These are phyloP conservation scores for Emydoidea blandingii DNA, from an alignment of 2,797 vertebrate species.

Conservation along the genomic window DNA sequence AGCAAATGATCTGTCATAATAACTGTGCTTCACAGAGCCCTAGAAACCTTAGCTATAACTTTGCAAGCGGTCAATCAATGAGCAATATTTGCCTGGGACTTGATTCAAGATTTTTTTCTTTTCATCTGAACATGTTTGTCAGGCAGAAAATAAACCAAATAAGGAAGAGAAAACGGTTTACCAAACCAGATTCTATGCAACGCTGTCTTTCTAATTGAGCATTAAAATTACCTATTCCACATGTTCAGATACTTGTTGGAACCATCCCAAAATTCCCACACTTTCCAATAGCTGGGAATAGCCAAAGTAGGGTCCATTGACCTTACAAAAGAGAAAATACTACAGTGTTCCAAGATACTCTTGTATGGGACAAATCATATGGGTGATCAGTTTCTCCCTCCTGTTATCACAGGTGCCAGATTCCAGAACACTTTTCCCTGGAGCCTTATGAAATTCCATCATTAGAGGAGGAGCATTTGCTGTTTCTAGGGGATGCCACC, in stretches of 20 bases:
- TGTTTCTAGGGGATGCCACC: neutral
- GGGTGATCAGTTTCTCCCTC: accelerated
- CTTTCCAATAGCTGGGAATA: neutral
- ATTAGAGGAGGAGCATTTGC: neutral
- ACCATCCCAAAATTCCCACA: neutral
- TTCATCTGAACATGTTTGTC: neutral
- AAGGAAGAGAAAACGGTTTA: neutral
- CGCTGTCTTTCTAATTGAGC: neutral
- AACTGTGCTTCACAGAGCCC: neutral
- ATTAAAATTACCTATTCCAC: neutral
- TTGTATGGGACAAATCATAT: neutral
- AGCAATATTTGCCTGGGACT: neutral
- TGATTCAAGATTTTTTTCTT: neutral
- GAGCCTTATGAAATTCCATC: neutral
- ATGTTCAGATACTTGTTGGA: neutral
- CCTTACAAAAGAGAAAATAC: neutral
- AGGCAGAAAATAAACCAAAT: neutral
- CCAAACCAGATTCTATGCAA: accelerated
- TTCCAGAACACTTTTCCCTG: neutral
- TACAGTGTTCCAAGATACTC: neutral
- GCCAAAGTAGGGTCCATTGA: neutral
- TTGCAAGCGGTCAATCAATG: neutral
- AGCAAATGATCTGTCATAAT: neutral
- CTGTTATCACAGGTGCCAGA: no score
- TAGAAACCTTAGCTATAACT: neutral